A percentile compares a stretch with the other conserved stretches of the same genome.
These are phyloP conservation scores for Macquaria australasica DNA, from an alignment of 2,113 vertebrate genomes.

Conservation along the genomic window DNA sequence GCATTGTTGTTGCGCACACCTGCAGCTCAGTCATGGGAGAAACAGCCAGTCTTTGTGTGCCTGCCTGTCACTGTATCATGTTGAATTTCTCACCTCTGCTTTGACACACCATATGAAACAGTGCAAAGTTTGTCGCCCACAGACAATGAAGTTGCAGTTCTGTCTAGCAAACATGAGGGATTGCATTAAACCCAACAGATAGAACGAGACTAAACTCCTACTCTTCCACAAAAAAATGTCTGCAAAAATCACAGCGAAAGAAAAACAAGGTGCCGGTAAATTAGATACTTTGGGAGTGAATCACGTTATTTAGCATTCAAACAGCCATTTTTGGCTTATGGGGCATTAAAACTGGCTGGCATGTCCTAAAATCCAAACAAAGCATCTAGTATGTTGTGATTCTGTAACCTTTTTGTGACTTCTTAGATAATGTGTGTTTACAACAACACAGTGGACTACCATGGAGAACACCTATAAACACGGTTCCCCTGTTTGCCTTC, in stretches of 20 bases:
- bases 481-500: conserved; percentile 41
- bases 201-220: background rate
- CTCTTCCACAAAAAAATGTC: background rate
- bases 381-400: conserved; percentile 16
- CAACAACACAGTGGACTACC: conserved; percentile 12
- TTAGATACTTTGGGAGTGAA: background rate
- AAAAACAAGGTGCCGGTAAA: background rate
- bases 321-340: background rate
- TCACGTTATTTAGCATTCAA: background rate
- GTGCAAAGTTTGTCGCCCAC: background rate
- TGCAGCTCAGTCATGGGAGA: conserved; percentile 51
- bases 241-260: background rate
- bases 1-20: conserved; percentile 52
- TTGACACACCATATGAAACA: conserved; percentile 31
- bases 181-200: background rate
- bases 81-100: conserved; percentile 37
- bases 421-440: conserved; percentile 33
- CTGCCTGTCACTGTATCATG: conserved; percentile 40
- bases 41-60: conserved; percentile 29
- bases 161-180: background rate
- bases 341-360: background rate
- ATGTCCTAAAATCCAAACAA: conserved; percentile 15
- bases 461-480: conserved; percentile 33
- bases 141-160: conserved; percentile 4
- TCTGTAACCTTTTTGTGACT: conserved; percentile 4